Percentiles rank a stretch among this genome's conserved stretches.
Conservation (phyloP, 2,888 invertebrate species). For the Polydrusus cervinus region DNA sequence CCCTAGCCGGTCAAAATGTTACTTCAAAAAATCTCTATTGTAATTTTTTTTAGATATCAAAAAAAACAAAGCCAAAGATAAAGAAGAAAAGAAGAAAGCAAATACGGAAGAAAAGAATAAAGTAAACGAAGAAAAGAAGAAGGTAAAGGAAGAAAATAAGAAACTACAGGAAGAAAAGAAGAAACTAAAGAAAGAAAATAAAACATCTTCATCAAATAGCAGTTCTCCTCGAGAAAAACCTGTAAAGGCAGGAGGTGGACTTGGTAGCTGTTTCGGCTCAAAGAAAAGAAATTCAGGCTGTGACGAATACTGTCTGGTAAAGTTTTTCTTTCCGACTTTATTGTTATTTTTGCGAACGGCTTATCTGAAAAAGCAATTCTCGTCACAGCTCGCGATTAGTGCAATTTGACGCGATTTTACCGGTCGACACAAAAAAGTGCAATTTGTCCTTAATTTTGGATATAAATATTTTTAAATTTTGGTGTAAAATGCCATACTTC, state of each 20-base stretch:
- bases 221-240: slow-evolving; percentile 15
- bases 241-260: slow-evolving; percentile 13
- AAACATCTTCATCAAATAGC: not conserved
- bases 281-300: slow-evolving; percentile 34
- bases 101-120: slow-evolving; percentile 32
- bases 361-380: no score
- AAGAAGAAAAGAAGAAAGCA: slow-evolving; percentile 33
- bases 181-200: slow-evolving; percentile 14
- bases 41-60: slow-evolving; percentile 38
- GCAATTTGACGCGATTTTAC: no score
- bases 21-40: no score
- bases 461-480: no score
- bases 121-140: slow-evolving; percentile 21
- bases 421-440: no score
- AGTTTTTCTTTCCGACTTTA: not conserved
- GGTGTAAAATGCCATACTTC: no score
- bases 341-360: no score
- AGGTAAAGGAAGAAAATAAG: slow-evolving; percentile 16
- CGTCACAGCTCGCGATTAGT: no score
- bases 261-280: slow-evolving; percentile 39
- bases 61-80: slow-evolving; percentile 11
- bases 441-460: no score
- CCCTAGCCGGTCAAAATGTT: no score
- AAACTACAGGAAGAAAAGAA: slow-evolving; percentile 20
- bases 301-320: slow-evolving; percentile 43